Evolutionary conservation across 2,888 invertebrate species (phyloP), one percentile per base, ranked within the genome.

Genomic region (Drosophila mimetica): DNA sequence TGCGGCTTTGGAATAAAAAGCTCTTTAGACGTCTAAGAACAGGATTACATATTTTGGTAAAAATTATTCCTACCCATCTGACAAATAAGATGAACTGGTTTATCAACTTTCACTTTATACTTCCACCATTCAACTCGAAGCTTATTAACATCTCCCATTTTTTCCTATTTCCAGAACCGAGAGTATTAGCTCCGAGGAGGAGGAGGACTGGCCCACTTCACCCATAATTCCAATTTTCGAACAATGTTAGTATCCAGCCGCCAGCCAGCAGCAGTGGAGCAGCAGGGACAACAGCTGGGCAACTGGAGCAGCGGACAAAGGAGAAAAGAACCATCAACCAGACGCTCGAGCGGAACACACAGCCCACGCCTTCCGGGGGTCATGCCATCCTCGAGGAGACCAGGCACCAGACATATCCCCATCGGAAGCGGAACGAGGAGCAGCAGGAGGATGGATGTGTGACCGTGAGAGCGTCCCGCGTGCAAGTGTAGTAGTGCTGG

Each of bases 131-230:
- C 11, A 30, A 30, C 11, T 30, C 30, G 30, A 11, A 30, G 30
- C 30, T 4, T 11, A 30, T 30, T 30, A 30, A 30, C 11, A 18
- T 18, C 1, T 16, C 4, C 18, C 5, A 11, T 5, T 39, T 39
- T 20, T 4, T 14, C 25, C 2, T 14, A n/a, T 9, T 44, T 44
- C 4, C 28, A 94, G 95, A 93, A 93, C 93, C 77, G 94, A 94
- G 91, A 94, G 94, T 88, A 93, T 93, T 71, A 93, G 93, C 89
- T 92, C 92, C 51, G 92, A 93, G 84, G 92, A 93, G 82, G 92
- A 92, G 77, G 93, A 93, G 51, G 94, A 94, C 88, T 94, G 94
- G 94, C 94, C 94, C 65, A 93, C 94, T 75, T 94, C 94, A 88
- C 93, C 94, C 63, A 93, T 94, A 16, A 92, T 94, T 79, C 94